Base-by-base conservation (phyloP, 1,140 invertebrate species). In the Lordiphosa collinella region DNA sequence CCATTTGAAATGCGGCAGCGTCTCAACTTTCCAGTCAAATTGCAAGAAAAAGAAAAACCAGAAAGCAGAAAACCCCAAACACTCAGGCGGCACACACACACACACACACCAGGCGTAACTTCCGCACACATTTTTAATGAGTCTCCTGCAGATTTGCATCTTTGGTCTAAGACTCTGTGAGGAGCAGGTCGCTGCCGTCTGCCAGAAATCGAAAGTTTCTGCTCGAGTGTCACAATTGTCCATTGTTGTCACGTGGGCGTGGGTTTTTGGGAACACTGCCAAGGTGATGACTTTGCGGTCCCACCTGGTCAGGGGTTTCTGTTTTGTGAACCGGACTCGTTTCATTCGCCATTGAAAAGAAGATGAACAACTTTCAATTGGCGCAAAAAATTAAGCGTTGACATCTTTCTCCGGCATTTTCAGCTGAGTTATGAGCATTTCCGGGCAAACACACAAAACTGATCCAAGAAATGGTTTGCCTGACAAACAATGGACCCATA, bases 401-500 rank as follows among this genome's bases (percentile, higher is more conserved):
- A 35, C 46, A 47, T 12, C 13, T 44, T 44, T 44, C 29, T 25
- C 34, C 11, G 12, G 11, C 12, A 7, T 10, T 8, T 47, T 4
- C 29, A 12, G n/a, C 8, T 22, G 10, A 22, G 32, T 18, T 18
- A 35, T 48, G 47, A 11, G 16, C 9, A 18, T 35, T 49, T 66
- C 62, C 29, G 36, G 8, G 41, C 37, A 53, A 29, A 31, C 16
- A 47, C 1, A 14, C 25, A 32, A 46, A 16, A 16, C 14, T 16
- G 14, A 16, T 16, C 14, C 14, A 16, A 25, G 18, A 25, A 50
- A 51, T 52, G 50, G 40, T 55, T 53, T 60, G 31, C 37, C 40
- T 32, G 34, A 35, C 44, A 71, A 71, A 80, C 76, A 80, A 82
- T 80, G 66, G 70, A 75, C 43, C 48, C 57, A 80, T 82, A 82